Evolutionary conservation across 1,140 invertebrate species (phyloP), one percentile per base, ranked within the genome.

Genomic region (Dysdera silvatica): DNA sequence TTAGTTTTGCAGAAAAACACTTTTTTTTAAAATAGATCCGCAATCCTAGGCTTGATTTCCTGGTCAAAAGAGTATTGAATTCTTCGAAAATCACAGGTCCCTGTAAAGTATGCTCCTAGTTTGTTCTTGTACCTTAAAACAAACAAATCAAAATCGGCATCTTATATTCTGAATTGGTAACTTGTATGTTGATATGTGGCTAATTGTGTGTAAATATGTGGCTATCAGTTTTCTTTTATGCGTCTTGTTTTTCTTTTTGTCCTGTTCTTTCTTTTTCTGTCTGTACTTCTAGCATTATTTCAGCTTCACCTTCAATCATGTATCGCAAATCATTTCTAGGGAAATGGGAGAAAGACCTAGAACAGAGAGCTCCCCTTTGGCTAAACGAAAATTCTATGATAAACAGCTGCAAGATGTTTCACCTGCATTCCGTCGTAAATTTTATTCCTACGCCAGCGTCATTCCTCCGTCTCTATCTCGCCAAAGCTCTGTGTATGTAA

Each of bases 381-480:
- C 31, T 10, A 63, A 41, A 31, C 28, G 61, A 40, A 63, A 47
- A 49, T 55, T 23, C 24, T 31, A 41, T 6, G 61, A 63, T 8
- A 63, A 63, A n/a, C 47, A 49, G 12, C 14, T 57, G 40, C 28
- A 54, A 14, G 63, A 65, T 6, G 49, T 60, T 32, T 65, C 63
- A 4, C 63, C 63, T 48, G 55, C 63, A 32, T 60, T 65, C 49
- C 40, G 57, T 26, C 55, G 63, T 28, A 65, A 65, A 48, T 57
- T 57, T 35, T 53, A 51, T 52, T 37, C 49, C 7, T 59, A 65
- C 60, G 48, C 63, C 7, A 65, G 55, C 40, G 55, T 54, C 29
- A 57, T 57, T 47, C 63, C 56, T 65, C 56, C 63, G 3, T 47
- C 63, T 6, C 37, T 60, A 12, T 54, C 63, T 48, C 55, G 63